Evolutionary conservation across 2,797 vertebrate genomes (phyloP).

Genomic region (Enoplosus armatus): DNA sequence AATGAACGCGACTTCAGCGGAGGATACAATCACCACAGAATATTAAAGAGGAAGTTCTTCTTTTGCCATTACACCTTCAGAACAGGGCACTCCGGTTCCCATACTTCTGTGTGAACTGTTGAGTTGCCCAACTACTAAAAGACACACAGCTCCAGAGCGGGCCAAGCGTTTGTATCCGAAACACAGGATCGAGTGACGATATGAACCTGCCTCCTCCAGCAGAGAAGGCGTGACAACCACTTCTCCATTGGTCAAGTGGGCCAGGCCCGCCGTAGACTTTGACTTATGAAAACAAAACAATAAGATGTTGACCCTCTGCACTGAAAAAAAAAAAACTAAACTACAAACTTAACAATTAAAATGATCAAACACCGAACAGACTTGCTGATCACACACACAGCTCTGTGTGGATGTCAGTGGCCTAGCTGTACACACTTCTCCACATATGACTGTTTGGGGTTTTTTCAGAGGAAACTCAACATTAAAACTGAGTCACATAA

Average conservation of each 20-base stretch:
- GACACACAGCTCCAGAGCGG: constrained; percentile 20
- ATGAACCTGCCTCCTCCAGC: constrained; percentile 61
- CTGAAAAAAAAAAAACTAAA: not conserved
- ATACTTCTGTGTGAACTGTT: constrained; percentile 45
- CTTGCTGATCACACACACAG: not conserved
- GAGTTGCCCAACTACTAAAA: constrained; percentile 18
- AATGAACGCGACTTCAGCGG: not conserved
- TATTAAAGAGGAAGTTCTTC: constrained; percentile 47
- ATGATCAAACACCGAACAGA: not conserved
- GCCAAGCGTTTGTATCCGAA: constrained; percentile 51
- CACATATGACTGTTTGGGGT: no score
- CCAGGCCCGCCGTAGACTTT: not conserved
- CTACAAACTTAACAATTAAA: not conserved
- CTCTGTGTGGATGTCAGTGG: not conserved
- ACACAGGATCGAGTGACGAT: constrained; percentile 39
- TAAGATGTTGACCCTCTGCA: not conserved
- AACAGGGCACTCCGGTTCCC: constrained; percentile 38
- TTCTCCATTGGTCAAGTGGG: constrained; percentile 18
- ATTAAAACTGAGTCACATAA: not conserved
- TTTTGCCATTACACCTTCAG: constrained; percentile 18
- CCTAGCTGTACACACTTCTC: not conserved
- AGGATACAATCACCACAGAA: constrained; percentile 5
- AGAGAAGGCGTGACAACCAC: constrained; percentile 67
- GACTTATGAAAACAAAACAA: not conserved
- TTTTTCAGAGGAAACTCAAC: not conserved